Base-by-base conservation (phyloP, 1,140 invertebrate genomes). In the Aphaenogaster ashmeadi region DNA sequence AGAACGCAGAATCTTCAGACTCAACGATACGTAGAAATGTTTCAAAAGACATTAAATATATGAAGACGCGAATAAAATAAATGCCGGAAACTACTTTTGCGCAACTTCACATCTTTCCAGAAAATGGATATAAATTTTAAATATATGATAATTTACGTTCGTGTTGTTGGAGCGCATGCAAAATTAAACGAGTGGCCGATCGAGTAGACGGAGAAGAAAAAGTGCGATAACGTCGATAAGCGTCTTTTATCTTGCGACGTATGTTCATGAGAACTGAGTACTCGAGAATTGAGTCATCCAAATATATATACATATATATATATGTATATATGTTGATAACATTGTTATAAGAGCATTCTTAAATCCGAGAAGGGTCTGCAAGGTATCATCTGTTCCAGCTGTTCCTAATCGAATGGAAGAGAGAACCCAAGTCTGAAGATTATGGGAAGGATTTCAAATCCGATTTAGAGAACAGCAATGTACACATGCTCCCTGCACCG, bases 241-340 rank as follows among this genome's bases (percentile, higher is more conserved):
- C n/a, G 38, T 71, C 47, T 54, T 27, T 71, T 81, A 81, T 81
- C 78, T 81, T n/a, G 0, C 33, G 1, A 8, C 21, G 8, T 27
- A 8, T 27, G 15, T 71, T 27, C 64, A 21, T 3, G 44, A 27
- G 74, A 77, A 27, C 36, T 27, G 27, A 27, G 27, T 27, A 38
- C 47, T 21, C 9, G n/a, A 54, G n/a, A 77, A 54, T 54, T 80
- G 78, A 69, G n/a, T 80, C 78, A 80, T 38, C n/a, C 11, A 52
- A 21, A 80, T 64, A 41, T 18, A 67, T n/a, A 13, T 13, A 66
- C 3, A 13, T 27, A 18, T 7, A 27, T 27, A 27, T 27, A 27
- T 27, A 67, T n/a, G 18, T 13, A 66, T 7, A 13, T 27, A 18
- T 7, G 15, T 50, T 27, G 38, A 36, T 47, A 64, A 77, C 13